phyloP scores from a whole-genome alignment of 2,113 vertebrate genomes.

The Pheucticus melanocephalus region DNA sequence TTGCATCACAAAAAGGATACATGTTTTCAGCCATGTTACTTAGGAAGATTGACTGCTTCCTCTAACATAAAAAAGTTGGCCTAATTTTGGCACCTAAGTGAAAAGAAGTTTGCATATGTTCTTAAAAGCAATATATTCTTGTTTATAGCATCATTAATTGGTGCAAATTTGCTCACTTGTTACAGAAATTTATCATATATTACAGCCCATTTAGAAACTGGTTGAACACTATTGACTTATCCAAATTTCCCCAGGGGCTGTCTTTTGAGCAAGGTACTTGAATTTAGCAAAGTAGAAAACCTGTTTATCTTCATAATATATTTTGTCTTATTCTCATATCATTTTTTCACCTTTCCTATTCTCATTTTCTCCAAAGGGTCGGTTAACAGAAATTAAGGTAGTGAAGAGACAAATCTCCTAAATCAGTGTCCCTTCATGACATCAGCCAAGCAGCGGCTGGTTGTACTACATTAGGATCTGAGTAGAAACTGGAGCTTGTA shows the following conservation, averaged over 20 bases:
- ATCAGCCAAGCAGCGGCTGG: not conserved
- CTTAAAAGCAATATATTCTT: not conserved
- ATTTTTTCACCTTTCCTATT: not conserved
- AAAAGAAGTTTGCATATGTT: not conserved
- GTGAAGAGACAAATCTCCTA: not conserved
- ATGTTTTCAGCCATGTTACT: not conserved
- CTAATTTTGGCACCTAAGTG: not conserved
- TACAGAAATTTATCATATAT: not conserved
- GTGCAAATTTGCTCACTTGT: not conserved
- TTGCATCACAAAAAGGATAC: not conserved
- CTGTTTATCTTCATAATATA: not conserved
- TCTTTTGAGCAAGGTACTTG: not conserved
- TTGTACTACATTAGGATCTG: not conserved
- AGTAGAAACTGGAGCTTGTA: not conserved
- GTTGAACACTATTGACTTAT: not conserved
- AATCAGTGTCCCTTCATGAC: not conserved
- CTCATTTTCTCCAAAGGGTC: not conserved
- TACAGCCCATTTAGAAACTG: not conserved
- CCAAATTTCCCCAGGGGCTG: not conserved
- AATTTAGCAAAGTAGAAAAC: not conserved
- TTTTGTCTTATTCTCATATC: not conserved
- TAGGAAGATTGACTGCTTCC: not conserved
- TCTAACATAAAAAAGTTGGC: not conserved
- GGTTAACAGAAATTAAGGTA: not conserved
- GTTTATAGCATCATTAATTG: not conserved